A percentile compares a stretch with the other conserved stretches of the same genome.
Evolutionary conservation across 2,113 vertebrate species (phyloP).

Genomic region (Gymnogyps californianus): DNA sequence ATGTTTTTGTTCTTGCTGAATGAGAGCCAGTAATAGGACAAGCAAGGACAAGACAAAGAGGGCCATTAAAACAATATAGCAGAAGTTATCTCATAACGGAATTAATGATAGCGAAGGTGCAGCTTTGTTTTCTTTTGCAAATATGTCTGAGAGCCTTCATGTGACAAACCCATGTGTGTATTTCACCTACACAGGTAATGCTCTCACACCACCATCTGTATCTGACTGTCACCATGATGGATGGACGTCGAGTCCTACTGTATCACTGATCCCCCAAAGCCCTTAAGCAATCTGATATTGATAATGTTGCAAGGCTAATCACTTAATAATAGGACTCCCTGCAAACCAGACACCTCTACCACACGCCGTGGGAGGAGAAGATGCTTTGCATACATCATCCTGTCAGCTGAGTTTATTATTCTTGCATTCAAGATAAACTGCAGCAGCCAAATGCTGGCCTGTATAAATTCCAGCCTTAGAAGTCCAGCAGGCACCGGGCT

Average conservation of each 20-base stretch:
- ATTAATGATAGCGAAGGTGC: fast-evolving
- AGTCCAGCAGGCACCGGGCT: slow-evolving; percentile 53
- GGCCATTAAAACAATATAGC: not conserved
- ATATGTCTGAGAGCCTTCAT: not conserved
- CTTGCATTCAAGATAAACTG: slow-evolving; percentile 75
- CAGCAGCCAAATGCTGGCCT: slow-evolving; percentile 70
- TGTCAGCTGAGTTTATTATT: slow-evolving; percentile 79
- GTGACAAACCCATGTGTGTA: not conserved
- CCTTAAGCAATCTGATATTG: slow-evolving; percentile 67
- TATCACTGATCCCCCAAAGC: slow-evolving; percentile 21
- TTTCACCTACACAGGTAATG: not conserved
- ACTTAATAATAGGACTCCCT: slow-evolving; percentile 69
- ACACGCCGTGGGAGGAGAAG: slow-evolving; percentile 54
- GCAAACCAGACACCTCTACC: slow-evolving; percentile 65
- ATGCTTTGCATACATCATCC: slow-evolving; percentile 76
- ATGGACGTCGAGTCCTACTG: slow-evolving; percentile 19
- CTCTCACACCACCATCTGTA: not conserved
- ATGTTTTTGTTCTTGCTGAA: not conserved
- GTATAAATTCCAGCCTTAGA: slow-evolving; percentile 78
- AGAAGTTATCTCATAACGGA: not conserved
- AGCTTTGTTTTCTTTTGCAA: not conserved
- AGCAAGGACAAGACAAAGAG: not conserved
- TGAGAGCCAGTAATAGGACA: not conserved
- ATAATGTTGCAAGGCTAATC: slow-evolving; percentile 61
- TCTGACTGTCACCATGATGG: not conserved